These are phyloP conservation scores for Callithrix jacchus DNA, from an alignment of 2,113 vertebrate genomes.

Conservation along the genomic window DNA sequence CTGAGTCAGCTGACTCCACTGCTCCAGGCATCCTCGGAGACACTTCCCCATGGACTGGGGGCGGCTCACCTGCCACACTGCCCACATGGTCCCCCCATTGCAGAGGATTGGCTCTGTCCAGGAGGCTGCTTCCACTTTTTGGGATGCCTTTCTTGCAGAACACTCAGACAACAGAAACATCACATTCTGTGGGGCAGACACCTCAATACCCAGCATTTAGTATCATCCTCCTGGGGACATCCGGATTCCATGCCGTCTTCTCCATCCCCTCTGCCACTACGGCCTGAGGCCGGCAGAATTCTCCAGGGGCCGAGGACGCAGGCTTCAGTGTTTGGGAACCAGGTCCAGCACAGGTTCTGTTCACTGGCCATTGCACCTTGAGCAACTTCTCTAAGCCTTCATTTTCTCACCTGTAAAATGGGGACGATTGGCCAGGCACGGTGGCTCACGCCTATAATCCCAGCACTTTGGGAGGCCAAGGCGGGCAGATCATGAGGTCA, in stretches of 20 bases:
- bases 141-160: neutral
- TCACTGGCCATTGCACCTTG: neutral
- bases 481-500: too few relatives aligned
- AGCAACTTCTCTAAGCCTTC: neutral
- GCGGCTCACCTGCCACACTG: neutral
- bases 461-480: too few relatives aligned
- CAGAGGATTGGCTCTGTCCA: neutral
- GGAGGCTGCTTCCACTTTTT: neutral
- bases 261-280: neutral
- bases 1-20: neutral
- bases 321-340: neutral
- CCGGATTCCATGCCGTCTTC: neutral
- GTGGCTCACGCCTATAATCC: too few relatives aligned
- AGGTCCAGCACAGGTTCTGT: neutral
- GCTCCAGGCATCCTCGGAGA: neutral
- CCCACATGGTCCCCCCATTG: too few relatives aligned
- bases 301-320: rapidly evolving
- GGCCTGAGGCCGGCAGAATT: neutral
- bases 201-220: neutral
- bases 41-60: neutral
- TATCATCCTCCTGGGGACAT: neutral
- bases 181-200: neutral
- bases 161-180: neutral
- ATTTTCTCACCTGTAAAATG: neutral
- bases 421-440: too few relatives aligned